phyloP scores from a whole-genome alignment of 1,140 invertebrate species.

The Drosophila aff. region DNA sequence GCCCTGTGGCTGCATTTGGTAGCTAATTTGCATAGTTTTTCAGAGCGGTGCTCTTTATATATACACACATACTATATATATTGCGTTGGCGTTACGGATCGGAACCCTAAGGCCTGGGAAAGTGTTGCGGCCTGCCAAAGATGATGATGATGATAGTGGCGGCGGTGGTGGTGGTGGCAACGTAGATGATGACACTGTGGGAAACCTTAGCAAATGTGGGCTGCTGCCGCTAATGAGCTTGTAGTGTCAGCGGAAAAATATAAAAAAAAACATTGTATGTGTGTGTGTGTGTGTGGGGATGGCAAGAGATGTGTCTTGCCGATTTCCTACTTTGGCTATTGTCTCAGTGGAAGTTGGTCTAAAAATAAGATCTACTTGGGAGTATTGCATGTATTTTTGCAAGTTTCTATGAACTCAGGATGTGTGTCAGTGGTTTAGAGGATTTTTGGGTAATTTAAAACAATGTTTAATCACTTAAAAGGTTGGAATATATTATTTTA shows the following conservation, averaged over 20 bases:
- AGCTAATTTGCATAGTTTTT: constrained; percentile 79
- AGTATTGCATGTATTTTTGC: neutral
- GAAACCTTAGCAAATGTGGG: constrained; percentile 79
- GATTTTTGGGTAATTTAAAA: neutral
- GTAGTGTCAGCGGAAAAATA: constrained; percentile 62
- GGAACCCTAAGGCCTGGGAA: constrained; percentile 69
- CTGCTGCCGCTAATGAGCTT: constrained; percentile 74
- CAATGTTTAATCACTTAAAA: neutral
- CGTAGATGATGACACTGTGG: constrained; percentile 72
- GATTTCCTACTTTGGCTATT: constrained; percentile 7
- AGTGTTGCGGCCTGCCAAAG: constrained; percentile 56
- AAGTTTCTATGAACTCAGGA: neutral
- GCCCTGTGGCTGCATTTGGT: constrained; percentile 65
- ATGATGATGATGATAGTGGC: constrained; percentile 30
- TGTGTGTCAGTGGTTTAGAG: neutral
- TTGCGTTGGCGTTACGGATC: constrained; percentile 68
- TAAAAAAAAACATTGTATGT: constrained; percentile 11
- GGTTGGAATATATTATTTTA: accelerated
- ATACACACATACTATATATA: constrained; percentile 17
- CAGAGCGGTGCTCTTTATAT: constrained; percentile 28
- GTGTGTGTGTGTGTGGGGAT: neutral
- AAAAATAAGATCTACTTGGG: neutral
- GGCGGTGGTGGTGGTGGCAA: neutral
- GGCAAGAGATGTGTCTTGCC: constrained; percentile 1
- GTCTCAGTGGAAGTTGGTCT: constrained; percentile 7